Base-by-base conservation (phyloP, 2,797 vertebrate genomes). In the Odontamblyopus lacepedii region DNA sequence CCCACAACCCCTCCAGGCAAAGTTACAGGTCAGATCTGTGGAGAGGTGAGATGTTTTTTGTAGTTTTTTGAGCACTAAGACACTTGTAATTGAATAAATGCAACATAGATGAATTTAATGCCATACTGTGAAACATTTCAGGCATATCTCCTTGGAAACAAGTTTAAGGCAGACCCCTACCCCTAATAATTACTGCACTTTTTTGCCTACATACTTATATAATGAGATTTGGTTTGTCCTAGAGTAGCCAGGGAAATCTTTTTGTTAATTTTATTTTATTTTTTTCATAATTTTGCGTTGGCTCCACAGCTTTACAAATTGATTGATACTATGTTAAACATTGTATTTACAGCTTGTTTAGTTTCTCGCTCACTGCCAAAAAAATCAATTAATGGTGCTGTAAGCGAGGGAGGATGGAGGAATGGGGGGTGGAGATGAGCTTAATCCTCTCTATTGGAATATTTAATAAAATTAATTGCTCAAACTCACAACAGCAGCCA, bases 161-260 rank as follows among this genome's bases (percentile, higher is more conserved):
- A 32, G 30, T 32, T 32, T 32, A 5, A 0, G 30, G 30, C 30
- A 4, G 2, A 32, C 32, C 6, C 6, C 32, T 6, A 32, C 30
- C 30, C 30, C 3, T 32, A 4, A 32, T 32, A 4, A 32, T 84
- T 76, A 61, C 84, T 65, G 69, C 69, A 38, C 60, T 78, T 82
- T 68, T 72, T 85, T 80, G 68, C 85, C 80, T 81, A 76, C 78
- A 83, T 61, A 41, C 1, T 44, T 44, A 53, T 32, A 83, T 85
- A 85, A 86, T 85, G 78, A 85, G 81, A 83, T 87, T 82, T 82
- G 64, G 69, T 69, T 69, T 75, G 57, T 67, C 44, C 67, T 76
- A 38, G 18, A 51, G 29, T 50, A 27, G 41, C 63, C 44, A 50
- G 63, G 29, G 7, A 23, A 26, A 48, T 53, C 1, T 16, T 11